These are phyloP conservation scores for Rhynchotus rufescens DNA, from an alignment of 2,797 vertebrate species.

Conservation along the genomic window DNA sequence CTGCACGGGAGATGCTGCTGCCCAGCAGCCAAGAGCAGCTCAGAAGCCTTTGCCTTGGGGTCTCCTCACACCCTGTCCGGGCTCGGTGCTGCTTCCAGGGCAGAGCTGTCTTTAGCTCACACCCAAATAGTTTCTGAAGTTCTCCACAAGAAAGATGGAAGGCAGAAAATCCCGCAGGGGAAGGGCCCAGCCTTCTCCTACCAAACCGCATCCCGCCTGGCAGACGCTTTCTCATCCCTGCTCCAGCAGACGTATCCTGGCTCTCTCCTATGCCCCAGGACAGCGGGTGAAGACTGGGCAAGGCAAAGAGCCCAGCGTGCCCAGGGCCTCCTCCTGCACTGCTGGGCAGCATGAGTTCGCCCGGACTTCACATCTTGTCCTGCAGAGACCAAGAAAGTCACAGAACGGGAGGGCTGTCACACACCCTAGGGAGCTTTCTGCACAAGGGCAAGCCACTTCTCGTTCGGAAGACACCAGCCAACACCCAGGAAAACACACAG, in stretches of 20 bases:
- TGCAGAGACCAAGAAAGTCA: not conserved
- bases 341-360: not conserved
- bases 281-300: not conserved
- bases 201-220: not conserved
- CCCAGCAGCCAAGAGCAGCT: not conserved
- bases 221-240: too few relatives aligned
- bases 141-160: not conserved
- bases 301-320: too few relatives aligned
- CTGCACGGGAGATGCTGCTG: not conserved
- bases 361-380: not conserved
- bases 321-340: too few relatives aligned
- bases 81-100: not conserved
- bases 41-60: not conserved
- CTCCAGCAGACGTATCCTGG: not conserved
- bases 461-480: accelerated
- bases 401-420: accelerated
- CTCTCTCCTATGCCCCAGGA: not conserved
- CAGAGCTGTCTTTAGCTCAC: not conserved
- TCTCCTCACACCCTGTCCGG: not conserved
- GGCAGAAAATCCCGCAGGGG: not conserved
- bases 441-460: not conserved
- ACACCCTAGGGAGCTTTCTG: too few relatives aligned
- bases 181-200: not conserved
- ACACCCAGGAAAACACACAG: accelerated
- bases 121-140: not conserved